Evolutionary conservation across 2,888 invertebrate species (phyloP), one percentile per base, ranked within the genome.

Genomic region (Tiliacea citrago): DNA sequence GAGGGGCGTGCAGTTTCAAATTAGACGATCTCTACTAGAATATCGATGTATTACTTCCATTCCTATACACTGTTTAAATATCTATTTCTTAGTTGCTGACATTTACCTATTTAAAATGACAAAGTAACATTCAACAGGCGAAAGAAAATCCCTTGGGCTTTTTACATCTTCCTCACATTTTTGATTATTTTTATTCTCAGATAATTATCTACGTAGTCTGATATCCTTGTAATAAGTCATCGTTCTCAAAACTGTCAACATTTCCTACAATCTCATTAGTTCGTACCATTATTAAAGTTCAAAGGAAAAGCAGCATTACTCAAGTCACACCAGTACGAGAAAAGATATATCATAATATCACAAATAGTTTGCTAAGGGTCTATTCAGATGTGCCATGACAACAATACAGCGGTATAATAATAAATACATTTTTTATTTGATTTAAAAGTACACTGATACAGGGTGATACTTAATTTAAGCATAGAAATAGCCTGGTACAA

Each of bases 281-380:
- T 18, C 9, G 13, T 35, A 2, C 21, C 12, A 35, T 69, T 16
- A 18, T 69, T 75, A 66, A 24, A 18, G 24, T 39, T 57, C 76
- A 75, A 75, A 61, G 60, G 57, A 58, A 78, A 29, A 62, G 10
- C 57, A 58, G 9, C 13, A 51, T n/a, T 29, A n/a, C 55, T 66
- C 49, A 66, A 81, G 63, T 74, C 35, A 60, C 51, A 57, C 29
- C 49, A 58, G 10, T 49, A 21, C 21, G 13, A 24, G 35, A 53
- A 51, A 60, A 60, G 13, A 68, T n/a, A 18, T 53, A 35, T 5
- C 18, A 58, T 53, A 29, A 53, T 60, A 53, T 18, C 24, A 39
- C 45, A 39, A 47, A 39, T 39, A 45, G 12, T 77, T 77, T 1
- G 7, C 16, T 77, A 57, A 77, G 10, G 51, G 51, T 9, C 9